These are phyloP conservation scores for Catostomus latipinnis DNA, from an alignment of 2,797 vertebrate genomes.

Conservation along the genomic window DNA sequence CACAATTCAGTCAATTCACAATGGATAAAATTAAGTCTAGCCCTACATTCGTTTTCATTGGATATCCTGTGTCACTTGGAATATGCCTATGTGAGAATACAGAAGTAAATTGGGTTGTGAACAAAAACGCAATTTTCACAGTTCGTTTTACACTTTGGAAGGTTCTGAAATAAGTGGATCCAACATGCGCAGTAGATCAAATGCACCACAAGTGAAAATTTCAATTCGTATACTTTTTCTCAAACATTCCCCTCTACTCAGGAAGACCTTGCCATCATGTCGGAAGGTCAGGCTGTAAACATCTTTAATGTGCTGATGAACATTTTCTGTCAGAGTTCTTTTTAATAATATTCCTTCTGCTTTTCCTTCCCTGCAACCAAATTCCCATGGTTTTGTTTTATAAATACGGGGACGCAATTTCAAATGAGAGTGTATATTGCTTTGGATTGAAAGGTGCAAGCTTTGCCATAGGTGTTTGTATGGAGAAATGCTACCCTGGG, in stretches of 20 bases:
- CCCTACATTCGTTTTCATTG: too few relatives aligned
- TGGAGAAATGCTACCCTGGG: slow-evolving; percentile 80
- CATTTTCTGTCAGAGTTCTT: slow-evolving; percentile 78
- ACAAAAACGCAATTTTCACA: too few relatives aligned
- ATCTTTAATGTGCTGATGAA: slow-evolving; percentile 78
- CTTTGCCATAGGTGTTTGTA: slow-evolving; percentile 76
- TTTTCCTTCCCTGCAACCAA: slow-evolving; percentile 66
- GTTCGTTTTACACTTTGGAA: neutral
- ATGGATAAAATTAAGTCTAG: too few relatives aligned
- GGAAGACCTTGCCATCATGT: slow-evolving; percentile 79
- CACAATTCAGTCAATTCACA: too few relatives aligned
- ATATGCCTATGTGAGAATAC: too few relatives aligned
- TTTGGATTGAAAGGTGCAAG: slow-evolving; percentile 80
- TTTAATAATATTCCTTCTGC: slow-evolving; percentile 79
- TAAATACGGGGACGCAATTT: slow-evolving; percentile 80
- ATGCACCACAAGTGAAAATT: slow-evolving; percentile 40
- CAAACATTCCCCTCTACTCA: slow-evolving; percentile 52
- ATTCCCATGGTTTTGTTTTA: slow-evolving; percentile 82
- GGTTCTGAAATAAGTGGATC: slow-evolving; percentile 1
- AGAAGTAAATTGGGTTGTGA: too few relatives aligned
- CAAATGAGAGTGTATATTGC: slow-evolving; percentile 82
- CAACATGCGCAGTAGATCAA: slow-evolving; percentile 40
- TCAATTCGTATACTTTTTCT: slow-evolving; percentile 33
- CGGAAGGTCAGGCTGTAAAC: slow-evolving; percentile 81
- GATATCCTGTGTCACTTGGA: too few relatives aligned